Evolutionary conservation across 1,140 invertebrate species (phyloP), one percentile per base, ranked within the genome.

Genomic region (Mylabris phalerata): DNA sequence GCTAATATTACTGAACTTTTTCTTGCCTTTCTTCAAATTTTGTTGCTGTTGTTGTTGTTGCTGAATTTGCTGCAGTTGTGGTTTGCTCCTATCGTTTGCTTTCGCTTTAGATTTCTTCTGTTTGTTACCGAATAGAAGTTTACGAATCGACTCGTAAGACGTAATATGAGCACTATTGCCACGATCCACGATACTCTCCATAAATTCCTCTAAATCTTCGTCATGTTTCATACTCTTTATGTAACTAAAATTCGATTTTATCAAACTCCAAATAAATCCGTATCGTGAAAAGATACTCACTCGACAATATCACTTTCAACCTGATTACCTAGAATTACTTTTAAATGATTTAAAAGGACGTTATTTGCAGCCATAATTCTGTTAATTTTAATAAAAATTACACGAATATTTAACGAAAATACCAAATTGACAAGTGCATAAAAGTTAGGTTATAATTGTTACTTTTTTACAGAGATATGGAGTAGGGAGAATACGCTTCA

Each of bases 141-240:
- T 81, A 42, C 80, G 79, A n/a, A 88, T 76, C 50, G 86, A 82
- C 4, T 75, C 62, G 43, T 85, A 78, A 70, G 88, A 87, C 46
- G 79, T 74, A 59, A 79, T 79, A 71, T 89, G 87, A 51, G 80
- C 78, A 10, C 77, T 70, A 71, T 84, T 82, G 26, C 78, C 79
- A 55, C 79, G 79, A 71, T 87, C 78, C 0, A 90, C 62, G 44
- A 89, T 75, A 41, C 81, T 84, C 66, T 79, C 78, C 64, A 89
- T 81, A 65, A 87, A 88, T 45, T 84, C 82, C 59, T 87, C 84
- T 11, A 88, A 77, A 67, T 88, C 87, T 51, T 74, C 73, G 61
- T 81, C 80, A 70, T 83, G 79, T 66, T 84, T 75, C 50, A 89
- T 86, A 44, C 78, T 75, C 56, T 82, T 60, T 11, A 89, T 80